Conservation (phyloP, 2,888 invertebrate species). For the Rhagophthalmus giganteus region DNA sequence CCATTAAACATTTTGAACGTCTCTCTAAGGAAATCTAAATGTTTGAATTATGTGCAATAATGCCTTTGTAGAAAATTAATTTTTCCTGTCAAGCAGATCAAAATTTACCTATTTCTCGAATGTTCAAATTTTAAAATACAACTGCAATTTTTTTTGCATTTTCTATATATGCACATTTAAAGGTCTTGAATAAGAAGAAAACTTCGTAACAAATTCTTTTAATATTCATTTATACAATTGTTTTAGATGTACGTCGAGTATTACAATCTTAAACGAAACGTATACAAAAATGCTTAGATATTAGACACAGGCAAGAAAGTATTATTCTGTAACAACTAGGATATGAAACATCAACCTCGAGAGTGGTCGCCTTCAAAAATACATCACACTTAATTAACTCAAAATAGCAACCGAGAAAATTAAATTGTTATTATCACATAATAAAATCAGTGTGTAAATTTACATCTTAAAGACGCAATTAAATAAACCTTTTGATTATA, state of each 20-base stretch:
- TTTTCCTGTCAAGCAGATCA: no score
- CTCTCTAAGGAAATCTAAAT: no score
- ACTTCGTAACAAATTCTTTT: slow-evolving; percentile 13
- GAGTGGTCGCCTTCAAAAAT: not conserved
- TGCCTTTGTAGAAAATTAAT: no score
- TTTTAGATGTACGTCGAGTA: slow-evolving; percentile 8
- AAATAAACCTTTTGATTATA: slow-evolving; percentile 34
- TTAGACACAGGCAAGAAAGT: not conserved
- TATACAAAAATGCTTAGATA: slow-evolving; percentile 4
- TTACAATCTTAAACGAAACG: slow-evolving; percentile 16
- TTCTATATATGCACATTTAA: not conserved
- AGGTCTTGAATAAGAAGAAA: not conserved
- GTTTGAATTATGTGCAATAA: no score
- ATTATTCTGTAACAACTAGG: not conserved
- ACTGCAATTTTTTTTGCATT: no score
- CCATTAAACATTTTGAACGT: no score
- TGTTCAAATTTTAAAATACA: no score
- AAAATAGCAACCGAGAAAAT: slow-evolving; percentile 21
- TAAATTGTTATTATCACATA: slow-evolving; percentile 46
- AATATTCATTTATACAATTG: not conserved
- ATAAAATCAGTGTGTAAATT: slow-evolving; percentile 48
- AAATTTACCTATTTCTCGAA: no score
- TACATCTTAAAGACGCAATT: slow-evolving; percentile 35
- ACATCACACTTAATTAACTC: not conserved
- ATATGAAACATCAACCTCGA: not conserved